These are phyloP conservation scores for Nomada fucata DNA, from an alignment of 2,888 invertebrate genomes.

Conservation along the genomic window DNA sequence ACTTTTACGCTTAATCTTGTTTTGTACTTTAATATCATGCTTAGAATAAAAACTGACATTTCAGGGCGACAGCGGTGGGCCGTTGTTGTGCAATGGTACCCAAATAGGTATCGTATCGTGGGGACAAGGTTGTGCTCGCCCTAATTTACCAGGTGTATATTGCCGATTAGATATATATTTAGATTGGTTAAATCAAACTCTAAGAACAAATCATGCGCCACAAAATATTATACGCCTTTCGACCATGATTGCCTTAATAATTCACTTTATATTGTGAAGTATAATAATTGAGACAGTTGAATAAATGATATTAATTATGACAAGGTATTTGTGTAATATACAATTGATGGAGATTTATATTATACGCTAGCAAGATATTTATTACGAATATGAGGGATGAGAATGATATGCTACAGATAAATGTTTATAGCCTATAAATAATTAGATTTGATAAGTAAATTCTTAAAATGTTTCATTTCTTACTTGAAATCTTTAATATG, in stretches of 20 bases:
- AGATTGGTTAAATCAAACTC: slow-evolving; percentile 72
- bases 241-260: background rate
- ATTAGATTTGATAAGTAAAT: no score
- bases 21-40: background rate
- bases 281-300: background rate
- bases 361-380: background rate
- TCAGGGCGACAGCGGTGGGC: slow-evolving; percentile 80
- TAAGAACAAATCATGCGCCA: slow-evolving; percentile 54
- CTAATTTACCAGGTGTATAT: slow-evolving; percentile 76
- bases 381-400: background rate
- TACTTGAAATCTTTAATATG: no score
- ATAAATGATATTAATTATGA: background rate
- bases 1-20: background rate
- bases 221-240: slow-evolving; percentile 1
- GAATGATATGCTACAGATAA: background rate
- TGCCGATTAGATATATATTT: slow-evolving; percentile 74
- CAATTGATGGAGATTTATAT: background rate
- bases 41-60: slow-evolving; percentile 24
- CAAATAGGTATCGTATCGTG: slow-evolving; percentile 78
- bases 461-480: no score
- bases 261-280: slow-evolving; percentile 6
- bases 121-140: slow-evolving; percentile 75
- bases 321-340: background rate
- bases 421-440: background rate
- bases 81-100: slow-evolving; percentile 72